A percentile compares a stretch with the other conserved stretches of the same genome.
These are phyloP conservation scores for Galemys pyrenaicus DNA, from an alignment of 2,113 vertebrate genomes.

Conservation along the genomic window DNA sequence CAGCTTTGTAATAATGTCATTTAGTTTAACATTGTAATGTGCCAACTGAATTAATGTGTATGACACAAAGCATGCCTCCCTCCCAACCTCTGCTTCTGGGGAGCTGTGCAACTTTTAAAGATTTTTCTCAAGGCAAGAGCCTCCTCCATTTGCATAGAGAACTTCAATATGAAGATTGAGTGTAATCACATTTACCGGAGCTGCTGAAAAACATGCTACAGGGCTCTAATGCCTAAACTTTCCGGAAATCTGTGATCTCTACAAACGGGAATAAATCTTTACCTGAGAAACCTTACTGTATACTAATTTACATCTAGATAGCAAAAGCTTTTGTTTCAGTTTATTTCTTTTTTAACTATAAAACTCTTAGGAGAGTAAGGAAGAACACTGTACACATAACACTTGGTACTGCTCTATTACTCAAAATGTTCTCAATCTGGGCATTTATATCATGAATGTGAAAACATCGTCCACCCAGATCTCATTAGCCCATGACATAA, in stretches of 20 bases:
- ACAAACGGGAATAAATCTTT: neutral
- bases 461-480: neutral
- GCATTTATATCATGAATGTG: neutral
- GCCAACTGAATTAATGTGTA: constrained; percentile 94
- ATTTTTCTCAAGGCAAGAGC: constrained; percentile 87
- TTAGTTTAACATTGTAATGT: constrained; percentile 97
- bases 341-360: neutral
- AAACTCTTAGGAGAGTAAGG: neutral
- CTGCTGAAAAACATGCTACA: neutral
- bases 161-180: constrained; percentile 47
- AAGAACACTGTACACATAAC: neutral
- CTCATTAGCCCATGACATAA: neutral
- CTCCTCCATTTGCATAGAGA: constrained; percentile 74
- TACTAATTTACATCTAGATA: neutral
- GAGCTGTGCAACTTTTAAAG: constrained; percentile 86
- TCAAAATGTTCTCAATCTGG: constrained; percentile 16
- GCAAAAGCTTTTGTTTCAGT: constrained; percentile 21
- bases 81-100: constrained; percentile 89
- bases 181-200: neutral
- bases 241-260: neutral
- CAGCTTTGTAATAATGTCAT: constrained; percentile 97
- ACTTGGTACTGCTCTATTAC: constrained; percentile 6
- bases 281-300: neutral
- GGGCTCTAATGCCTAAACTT: neutral
- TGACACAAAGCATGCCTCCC: constrained; percentile 91